Conservation (phyloP, 2,113 vertebrate species). For the Siniperca chuatsi region DNA sequence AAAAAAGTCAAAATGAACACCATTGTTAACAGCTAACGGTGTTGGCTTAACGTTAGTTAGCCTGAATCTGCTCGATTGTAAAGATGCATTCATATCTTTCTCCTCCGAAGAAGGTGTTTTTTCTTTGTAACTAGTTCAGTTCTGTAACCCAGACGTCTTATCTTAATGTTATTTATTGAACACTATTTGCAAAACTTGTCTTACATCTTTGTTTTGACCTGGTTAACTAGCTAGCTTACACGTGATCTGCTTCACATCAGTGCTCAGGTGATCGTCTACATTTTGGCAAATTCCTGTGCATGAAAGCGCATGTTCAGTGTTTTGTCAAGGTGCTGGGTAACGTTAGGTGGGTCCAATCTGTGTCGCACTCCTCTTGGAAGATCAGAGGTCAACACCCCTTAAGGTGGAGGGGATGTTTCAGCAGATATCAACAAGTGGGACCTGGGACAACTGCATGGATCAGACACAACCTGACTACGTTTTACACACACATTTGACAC, state of each 20-base stretch:
- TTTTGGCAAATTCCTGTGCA: neutral
- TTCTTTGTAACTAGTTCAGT: neutral
- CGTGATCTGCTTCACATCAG: neutral
- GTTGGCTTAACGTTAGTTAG: neutral
- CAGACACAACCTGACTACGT: neutral
- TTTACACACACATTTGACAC: neutral
- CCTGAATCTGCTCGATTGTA: neutral
- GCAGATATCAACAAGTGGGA: neutral
- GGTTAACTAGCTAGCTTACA: neutral
- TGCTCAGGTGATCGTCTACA: neutral
- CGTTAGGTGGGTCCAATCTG: neutral
- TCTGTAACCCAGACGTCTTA: neutral
- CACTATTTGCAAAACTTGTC: neutral
- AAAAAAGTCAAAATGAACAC: constrained; percentile 14
- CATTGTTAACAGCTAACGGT: neutral
- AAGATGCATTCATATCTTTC: neutral
- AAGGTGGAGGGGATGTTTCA: neutral
- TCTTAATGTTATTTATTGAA: neutral
- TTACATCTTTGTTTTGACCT: neutral
- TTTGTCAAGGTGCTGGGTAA: neutral
- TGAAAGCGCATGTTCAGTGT: neutral
- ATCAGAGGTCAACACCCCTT: constrained; percentile 29
- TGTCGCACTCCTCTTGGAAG: neutral
- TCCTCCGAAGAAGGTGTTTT: neutral
- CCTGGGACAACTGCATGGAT: neutral